Percentiles rank a stretch among this genome's conserved stretches.
Conservation (phyloP, 2,113 vertebrate genomes). For the Melanostigma gelatinosum region DNA sequence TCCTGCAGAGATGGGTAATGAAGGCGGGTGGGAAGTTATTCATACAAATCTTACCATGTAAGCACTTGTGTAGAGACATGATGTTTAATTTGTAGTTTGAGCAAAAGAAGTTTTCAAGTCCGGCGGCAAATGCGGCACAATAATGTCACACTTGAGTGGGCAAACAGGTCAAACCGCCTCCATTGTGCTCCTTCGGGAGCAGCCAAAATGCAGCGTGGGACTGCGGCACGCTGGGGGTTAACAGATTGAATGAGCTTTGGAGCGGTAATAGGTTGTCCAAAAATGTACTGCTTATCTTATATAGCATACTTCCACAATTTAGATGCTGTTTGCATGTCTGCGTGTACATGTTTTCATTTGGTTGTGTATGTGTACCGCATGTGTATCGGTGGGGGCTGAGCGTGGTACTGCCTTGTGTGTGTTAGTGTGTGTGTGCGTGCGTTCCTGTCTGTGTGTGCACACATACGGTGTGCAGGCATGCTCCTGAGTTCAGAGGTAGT, state of each 20-base stretch:
- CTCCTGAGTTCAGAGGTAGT: conserved; percentile 74
- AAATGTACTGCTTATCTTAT: conserved; percentile 79
- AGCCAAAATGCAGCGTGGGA: conserved; percentile 58
- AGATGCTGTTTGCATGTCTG: conserved; percentile 70
- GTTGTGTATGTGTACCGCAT: conserved; percentile 52
- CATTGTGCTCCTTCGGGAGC: conserved; percentile 66
- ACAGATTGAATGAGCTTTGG: conserved; percentile 74
- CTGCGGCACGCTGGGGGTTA: conserved; percentile 65
- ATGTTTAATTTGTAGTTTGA: conserved; percentile 80
- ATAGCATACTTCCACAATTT: conserved; percentile 77
- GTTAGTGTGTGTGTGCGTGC: conserved; percentile 21
- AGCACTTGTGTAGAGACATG: conserved; percentile 80
- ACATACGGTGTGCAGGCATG: conserved; percentile 50
- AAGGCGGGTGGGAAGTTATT: conserved; percentile 78
- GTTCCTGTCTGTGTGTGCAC: conserved; percentile 26
- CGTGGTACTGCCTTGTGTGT: conserved; percentile 16
- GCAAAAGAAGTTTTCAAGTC: conserved; percentile 79
- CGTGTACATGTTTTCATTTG: conserved; percentile 61
- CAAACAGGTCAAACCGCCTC: conserved; percentile 78
- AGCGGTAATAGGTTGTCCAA: conserved; percentile 76
- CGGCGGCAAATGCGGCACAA: conserved; percentile 72
- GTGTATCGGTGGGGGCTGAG: conserved; percentile 28
- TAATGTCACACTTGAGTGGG: conserved; percentile 81
- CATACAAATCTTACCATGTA: conserved; percentile 80
- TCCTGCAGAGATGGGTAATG: conserved; percentile 76